Conservation (phyloP, 2,113 vertebrate genomes). For the Campylorhamphus procurvoides region DNA sequence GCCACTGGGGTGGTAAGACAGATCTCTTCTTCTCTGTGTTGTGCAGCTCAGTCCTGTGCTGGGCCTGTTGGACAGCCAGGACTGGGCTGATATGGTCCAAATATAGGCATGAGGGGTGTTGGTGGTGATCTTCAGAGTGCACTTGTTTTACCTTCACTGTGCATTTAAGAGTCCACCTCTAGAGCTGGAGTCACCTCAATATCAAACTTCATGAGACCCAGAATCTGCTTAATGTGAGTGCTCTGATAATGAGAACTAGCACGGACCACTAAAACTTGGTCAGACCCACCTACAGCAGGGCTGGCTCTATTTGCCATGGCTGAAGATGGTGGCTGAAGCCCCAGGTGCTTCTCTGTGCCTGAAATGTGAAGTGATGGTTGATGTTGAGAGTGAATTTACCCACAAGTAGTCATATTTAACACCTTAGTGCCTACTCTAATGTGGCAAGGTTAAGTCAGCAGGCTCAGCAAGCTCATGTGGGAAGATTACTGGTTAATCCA, state of each 20-base stretch:
- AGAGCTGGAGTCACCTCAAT: not conserved
- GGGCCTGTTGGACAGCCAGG: not conserved
- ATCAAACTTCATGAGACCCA: not conserved
- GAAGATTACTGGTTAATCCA: constrained; percentile 33
- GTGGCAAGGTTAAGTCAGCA: not conserved
- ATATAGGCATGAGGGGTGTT: not conserved
- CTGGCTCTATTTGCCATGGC: not conserved
- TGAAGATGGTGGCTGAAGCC: not conserved
- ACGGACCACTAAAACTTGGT: not conserved
- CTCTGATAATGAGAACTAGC: not conserved
- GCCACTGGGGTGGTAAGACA: rapidly evolving
- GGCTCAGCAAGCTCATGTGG: constrained; percentile 23
- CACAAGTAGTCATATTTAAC: rapidly evolving
- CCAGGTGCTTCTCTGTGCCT: not conserved
- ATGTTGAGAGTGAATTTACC: rapidly evolving
- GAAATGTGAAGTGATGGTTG: rapidly evolving
- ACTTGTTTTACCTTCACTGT: not conserved
- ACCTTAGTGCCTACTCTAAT: not conserved
- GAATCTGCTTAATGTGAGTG: rapidly evolving
- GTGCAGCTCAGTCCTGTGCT: not conserved
- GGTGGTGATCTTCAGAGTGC: not conserved
- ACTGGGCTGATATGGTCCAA: not conserved
- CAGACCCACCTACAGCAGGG: not conserved
- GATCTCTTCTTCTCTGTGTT: not conserved
- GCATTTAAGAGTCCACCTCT: not conserved